These are phyloP conservation scores for Scyliorhinus canicula DNA, from an alignment of 2,797 vertebrate genomes.

Conservation along the genomic window DNA sequence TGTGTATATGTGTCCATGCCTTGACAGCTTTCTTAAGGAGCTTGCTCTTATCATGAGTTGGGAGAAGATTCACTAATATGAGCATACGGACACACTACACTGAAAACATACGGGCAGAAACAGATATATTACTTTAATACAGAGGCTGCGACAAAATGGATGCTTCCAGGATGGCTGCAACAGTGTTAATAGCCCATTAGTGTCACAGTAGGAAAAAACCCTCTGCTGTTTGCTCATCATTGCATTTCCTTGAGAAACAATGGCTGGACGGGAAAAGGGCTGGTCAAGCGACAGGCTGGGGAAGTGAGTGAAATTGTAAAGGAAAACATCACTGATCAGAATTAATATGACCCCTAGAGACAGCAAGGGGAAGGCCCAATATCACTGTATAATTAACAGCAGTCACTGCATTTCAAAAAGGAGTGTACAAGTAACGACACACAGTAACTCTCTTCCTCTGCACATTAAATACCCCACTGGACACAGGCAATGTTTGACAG, in stretches of 20 bases:
- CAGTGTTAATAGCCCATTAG: constrained; percentile 19
- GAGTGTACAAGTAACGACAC: not conserved
- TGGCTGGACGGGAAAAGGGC: not conserved
- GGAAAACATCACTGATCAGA: constrained; percentile 1
- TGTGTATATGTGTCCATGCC: not conserved
- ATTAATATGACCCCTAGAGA: not conserved
- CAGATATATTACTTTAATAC: not conserved
- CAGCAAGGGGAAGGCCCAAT: not conserved
- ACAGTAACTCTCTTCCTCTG: constrained; percentile 13
- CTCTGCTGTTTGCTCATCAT: constrained; percentile 12
- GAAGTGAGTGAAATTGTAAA: constrained; percentile 15
- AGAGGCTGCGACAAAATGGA: not conserved
- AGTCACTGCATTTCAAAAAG: not conserved
- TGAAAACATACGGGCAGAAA: not conserved
- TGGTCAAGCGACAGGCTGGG: constrained; percentile 3
- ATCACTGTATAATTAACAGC: not conserved
- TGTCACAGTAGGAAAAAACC: constrained; percentile 7
- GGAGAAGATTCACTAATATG: not conserved
- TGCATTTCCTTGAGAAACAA: not conserved
- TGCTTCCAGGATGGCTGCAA: not conserved
- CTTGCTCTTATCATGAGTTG: not conserved
- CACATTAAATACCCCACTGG: not conserved
- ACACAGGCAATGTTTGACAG: not conserved
- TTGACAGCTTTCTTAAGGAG: not conserved
- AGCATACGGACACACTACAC: not conserved